Conservation (phyloP, 2,797 vertebrate genomes). For the Thalassophryne amazonica region DNA sequence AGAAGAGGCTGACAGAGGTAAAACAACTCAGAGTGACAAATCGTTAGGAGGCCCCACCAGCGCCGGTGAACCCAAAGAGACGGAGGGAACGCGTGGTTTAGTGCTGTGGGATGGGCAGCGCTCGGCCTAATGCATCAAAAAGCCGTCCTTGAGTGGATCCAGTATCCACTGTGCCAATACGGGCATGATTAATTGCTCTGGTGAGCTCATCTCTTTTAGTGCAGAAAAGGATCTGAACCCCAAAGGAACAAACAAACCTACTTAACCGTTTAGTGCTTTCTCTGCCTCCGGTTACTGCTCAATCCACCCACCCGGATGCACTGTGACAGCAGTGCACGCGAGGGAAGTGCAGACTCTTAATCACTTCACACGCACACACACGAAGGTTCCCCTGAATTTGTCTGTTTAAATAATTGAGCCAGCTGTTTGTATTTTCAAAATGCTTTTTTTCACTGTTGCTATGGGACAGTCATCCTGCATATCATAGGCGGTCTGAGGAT, state of each 20-base stretch:
- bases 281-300: constrained; percentile 55
- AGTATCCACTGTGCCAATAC: constrained; percentile 64
- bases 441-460: too few relatives aligned
- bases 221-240: constrained; percentile 47
- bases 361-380: constrained; percentile 36
- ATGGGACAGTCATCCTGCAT: too few relatives aligned
- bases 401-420: constrained; percentile 28
- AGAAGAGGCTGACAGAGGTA: constrained; percentile 35
- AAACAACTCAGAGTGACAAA: constrained; percentile 28
- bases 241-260: constrained; percentile 67
- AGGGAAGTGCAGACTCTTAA: constrained; percentile 44
- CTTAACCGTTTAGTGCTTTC: constrained; percentile 67
- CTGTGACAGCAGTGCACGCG: constrained; percentile 42
- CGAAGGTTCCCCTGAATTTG: constrained; percentile 29
- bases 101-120: constrained; percentile 52
- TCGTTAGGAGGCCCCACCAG: constrained; percentile 17
- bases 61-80: constrained; percentile 10
- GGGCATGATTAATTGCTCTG: constrained; percentile 66
- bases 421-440: too few relatives aligned
- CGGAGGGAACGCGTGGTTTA: constrained; percentile 28
- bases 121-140: constrained; percentile 62
- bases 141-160: constrained; percentile 67
- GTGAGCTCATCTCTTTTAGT: constrained; percentile 59
- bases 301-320: constrained; percentile 58
- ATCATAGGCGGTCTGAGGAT: too few relatives aligned